Conservation (phyloP, 1,140 invertebrate species). For the Xylocopa sonorina region DNA sequence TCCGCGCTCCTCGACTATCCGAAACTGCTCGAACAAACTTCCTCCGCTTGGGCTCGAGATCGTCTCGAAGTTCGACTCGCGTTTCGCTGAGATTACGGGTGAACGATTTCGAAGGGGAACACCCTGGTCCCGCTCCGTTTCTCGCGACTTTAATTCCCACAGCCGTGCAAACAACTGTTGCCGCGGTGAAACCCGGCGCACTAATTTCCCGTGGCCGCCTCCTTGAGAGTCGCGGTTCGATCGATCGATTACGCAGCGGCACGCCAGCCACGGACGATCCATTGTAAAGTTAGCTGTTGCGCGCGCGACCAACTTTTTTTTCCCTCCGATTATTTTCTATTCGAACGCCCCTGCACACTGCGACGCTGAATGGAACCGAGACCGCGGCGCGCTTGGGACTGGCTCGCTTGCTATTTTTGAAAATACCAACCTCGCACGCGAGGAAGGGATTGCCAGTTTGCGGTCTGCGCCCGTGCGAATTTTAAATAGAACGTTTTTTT, state of each 20-base stretch:
- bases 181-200: too few species aligned
- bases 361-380: constrained; percentile 21
- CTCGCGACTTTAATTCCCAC: too few species aligned
- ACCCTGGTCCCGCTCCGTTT: too few species aligned
- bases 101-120: too few species aligned
- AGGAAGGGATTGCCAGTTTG: not conserved
- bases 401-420: constrained; percentile 23
- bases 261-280: not conserved
- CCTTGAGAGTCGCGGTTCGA: constrained; percentile 4
- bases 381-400: not conserved
- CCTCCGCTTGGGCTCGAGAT: too few species aligned
- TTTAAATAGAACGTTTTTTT: constrained; percentile 16
- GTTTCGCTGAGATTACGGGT: too few species aligned
- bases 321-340: constrained; percentile 31
- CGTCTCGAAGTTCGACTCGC: too few species aligned
- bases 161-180: constrained; percentile 23
- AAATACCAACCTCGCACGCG: constrained; percentile 13
- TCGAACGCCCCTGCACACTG: constrained; percentile 6
- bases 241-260: constrained; percentile 27
- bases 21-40: not conserved
- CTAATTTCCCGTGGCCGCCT: not conserved
- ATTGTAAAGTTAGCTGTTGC: not conserved
- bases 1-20: not conserved
- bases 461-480: not conserved
- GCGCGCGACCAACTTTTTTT: not conserved